Evolutionary conservation across 2,113 vertebrate species (phyloP).

Genomic region (Brevimyrus niger): DNA sequence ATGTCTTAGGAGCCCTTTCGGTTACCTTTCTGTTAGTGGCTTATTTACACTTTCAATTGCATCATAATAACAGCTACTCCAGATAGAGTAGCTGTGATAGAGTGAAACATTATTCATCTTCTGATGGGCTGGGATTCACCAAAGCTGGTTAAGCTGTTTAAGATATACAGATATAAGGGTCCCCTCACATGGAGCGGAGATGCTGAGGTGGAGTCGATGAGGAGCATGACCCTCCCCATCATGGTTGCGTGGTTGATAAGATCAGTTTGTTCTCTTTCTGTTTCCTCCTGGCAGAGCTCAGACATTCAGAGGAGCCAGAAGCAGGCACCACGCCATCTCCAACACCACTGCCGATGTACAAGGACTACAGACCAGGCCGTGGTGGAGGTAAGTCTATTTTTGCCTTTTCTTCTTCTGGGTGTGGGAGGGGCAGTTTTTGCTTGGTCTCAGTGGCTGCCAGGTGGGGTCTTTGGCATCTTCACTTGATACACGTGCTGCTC

Average conservation of each 20-base stretch:
- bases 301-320: conserved; percentile 30
- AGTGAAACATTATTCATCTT: not conserved
- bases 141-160: not conserved
- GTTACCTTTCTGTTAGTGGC: not conserved
- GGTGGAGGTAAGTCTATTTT: conserved; percentile 50
- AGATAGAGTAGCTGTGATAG: not conserved
- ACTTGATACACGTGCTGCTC: not conserved
- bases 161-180: not conserved
- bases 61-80: not conserved
- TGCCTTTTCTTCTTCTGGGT: not conserved
- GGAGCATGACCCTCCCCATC: not conserved
- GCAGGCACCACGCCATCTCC: conserved; percentile 11
- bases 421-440: not conserved
- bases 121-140: not conserved
- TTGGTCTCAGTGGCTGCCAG: not conserved
- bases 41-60: not conserved
- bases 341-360: conserved; percentile 51
- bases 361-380: conserved; percentile 53
- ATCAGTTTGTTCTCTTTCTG: conserved; percentile 24
- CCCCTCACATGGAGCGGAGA: not conserved
- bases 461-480: not conserved
- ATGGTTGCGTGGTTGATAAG: not conserved
- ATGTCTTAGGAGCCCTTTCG: not conserved
- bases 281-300: conserved; percentile 38
- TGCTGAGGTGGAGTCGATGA: not conserved